phyloP scores from a whole-genome alignment of 2,888 invertebrate genomes.

The Pachliopta kotzebuea region DNA sequence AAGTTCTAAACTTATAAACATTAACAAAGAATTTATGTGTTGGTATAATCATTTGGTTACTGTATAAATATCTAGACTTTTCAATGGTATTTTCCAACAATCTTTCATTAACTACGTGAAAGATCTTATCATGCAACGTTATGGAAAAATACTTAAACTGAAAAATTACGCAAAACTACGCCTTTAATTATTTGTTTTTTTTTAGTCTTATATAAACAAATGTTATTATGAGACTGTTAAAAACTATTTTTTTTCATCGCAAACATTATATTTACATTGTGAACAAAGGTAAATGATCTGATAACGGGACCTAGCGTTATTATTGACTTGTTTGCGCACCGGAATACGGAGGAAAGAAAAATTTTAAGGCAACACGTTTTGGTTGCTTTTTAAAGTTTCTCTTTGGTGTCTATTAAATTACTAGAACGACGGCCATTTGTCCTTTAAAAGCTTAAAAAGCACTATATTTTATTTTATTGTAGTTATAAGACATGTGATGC shows the following conservation, averaged over 20 bases:
- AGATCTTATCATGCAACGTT: not conserved
- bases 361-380: too few species aligned
- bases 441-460: too few species aligned
- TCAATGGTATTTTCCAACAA: not conserved
- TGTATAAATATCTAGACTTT: not conserved
- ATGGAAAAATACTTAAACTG: not conserved
- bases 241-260: conserved; percentile 17
- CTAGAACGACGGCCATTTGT: too few species aligned
- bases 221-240: not conserved
- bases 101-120: not conserved
- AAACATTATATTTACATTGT: conserved; percentile 10
- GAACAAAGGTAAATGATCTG: conserved; percentile 16
- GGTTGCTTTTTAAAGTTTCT: too few species aligned
- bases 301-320: conserved; percentile 1
- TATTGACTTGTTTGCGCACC: not conserved
- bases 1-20: not conserved
- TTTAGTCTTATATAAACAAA: conserved; percentile 4
- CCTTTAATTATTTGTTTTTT: not conserved
- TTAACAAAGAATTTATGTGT: too few species aligned
- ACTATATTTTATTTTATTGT: too few species aligned
- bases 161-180: not conserved
- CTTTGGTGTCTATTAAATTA: too few species aligned
- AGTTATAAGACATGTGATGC: too few species aligned
- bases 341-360: too few species aligned
- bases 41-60: too few species aligned